phyloP scores from a whole-genome alignment of 2,797 vertebrate species.

The Peromyscus melanophrys region DNA sequence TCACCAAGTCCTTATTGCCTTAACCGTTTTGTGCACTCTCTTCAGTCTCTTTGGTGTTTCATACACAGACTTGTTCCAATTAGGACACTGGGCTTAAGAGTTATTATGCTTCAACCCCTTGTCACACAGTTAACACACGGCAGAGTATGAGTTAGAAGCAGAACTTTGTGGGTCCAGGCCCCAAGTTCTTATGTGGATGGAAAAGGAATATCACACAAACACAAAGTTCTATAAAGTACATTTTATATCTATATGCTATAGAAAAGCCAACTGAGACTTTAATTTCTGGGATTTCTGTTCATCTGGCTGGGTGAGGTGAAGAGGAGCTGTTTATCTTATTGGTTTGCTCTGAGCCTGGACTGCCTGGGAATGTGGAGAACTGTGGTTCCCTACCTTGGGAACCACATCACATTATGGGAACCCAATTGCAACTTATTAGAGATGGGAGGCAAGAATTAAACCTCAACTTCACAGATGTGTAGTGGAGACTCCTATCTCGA shows the following conservation, averaged over 20 bases:
- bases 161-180: background rate
- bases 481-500: background rate
- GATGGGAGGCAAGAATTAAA: background rate
- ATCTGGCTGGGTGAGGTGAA: background rate
- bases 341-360: background rate
- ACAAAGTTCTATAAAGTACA: background rate
- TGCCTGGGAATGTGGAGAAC: background rate
- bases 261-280: background rate
- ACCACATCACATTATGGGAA: background rate
- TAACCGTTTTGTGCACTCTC: background rate
- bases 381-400: background rate
- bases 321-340: background rate
- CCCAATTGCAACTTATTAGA: background rate
- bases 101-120: background rate
- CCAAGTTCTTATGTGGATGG: background rate
- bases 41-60: background rate
- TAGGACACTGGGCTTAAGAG: background rate
- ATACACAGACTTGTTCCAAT: background rate
- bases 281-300: background rate
- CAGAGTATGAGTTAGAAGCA: background rate
- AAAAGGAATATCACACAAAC: background rate
- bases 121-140: background rate
- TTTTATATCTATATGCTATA: background rate
- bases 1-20: background rate
- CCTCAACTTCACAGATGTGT: background rate